Base-by-base conservation (phyloP, 2,113 vertebrate species). In the Thymallus thymallus region DNA sequence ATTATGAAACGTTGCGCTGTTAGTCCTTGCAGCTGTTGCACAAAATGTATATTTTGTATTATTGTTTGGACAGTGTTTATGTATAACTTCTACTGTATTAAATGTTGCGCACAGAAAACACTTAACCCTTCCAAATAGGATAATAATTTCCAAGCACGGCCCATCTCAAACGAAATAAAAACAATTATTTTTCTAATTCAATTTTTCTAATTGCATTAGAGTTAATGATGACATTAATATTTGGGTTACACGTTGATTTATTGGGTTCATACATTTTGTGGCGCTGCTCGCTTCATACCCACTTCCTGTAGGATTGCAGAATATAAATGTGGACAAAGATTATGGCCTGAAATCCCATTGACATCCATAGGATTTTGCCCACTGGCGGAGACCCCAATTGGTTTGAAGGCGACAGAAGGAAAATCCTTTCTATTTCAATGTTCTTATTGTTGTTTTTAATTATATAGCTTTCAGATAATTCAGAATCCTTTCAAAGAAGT, bases 331-430 rank as follows among this genome's bases (percentile, higher is more conserved):
- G 16, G 12, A 13, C 46, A 13, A 51, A 48, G 16, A 51, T 51
- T 13, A 22, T 60, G 6, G 6, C 2, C n/a, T n/a, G 20, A 58
- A 89, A 90, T 88, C 82, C 76, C 74, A 81, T 76, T 79, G 74
- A 29, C 74, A 60, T 77, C 70, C 62, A 76, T 72, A 75, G 75
- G 83, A 89, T 90, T 88, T 85, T 35, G 66, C 80, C 64, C 60
- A 78, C 41, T 56, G 41, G 77, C 32, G 56, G 41, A 72, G 58
- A 70, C 75, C 48, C 48, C 4, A 45, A 46, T 60, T 82, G 82
- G 76, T 84, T 85, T 35, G 67, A 71, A 72, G 68, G 76, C 72
- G 73, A 45, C 86, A 74, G 71, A 66, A 75, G 82, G 35, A 1
- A 41, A 41, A 41, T 41, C 35, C 7, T 41, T 41, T 41, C 35